Evolutionary conservation across 2,797 vertebrate genomes (phyloP).

Genomic region (Alauda arvensis): DNA sequence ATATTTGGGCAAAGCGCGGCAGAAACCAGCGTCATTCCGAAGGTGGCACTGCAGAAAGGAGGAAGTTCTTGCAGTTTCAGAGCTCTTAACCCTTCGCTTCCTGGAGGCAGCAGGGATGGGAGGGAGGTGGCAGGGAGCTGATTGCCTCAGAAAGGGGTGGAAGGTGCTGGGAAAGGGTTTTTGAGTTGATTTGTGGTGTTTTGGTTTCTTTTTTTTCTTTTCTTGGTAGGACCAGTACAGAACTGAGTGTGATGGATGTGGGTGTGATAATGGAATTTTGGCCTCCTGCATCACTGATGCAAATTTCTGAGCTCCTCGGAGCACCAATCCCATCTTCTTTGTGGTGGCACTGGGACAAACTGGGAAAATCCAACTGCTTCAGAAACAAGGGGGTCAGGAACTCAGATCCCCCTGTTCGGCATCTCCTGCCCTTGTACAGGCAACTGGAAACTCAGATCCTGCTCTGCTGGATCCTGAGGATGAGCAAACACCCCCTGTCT

Average conservation of each 20-base stretch:
- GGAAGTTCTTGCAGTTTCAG: conserved; percentile 32
- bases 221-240: not conserved
- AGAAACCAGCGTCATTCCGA: conserved; percentile 16
- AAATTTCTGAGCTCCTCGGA: not conserved
- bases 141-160: not conserved
- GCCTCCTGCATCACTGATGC: not conserved
- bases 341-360: not conserved
- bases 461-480: not conserved
- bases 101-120: not conserved
- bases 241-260: not conserved
- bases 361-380: not conserved
- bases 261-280: not conserved
- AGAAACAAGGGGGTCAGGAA: not conserved
- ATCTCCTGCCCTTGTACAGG: not conserved
- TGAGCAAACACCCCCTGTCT: not conserved
- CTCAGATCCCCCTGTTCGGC: not conserved
- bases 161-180: accelerated
- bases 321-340: not conserved
- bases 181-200: not conserved
- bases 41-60: conserved; percentile 42
- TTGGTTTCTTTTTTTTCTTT: too few relatives aligned
- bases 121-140: not conserved
- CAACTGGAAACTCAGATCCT: not conserved
- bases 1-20: conserved; percentile 37
- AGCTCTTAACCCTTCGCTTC: conserved; percentile 17